A percentile compares a stretch with the other conserved stretches of the same genome.
phyloP scores from a whole-genome alignment of 2,888 invertebrate species.

The Tetragonisca angustula region DNA sequence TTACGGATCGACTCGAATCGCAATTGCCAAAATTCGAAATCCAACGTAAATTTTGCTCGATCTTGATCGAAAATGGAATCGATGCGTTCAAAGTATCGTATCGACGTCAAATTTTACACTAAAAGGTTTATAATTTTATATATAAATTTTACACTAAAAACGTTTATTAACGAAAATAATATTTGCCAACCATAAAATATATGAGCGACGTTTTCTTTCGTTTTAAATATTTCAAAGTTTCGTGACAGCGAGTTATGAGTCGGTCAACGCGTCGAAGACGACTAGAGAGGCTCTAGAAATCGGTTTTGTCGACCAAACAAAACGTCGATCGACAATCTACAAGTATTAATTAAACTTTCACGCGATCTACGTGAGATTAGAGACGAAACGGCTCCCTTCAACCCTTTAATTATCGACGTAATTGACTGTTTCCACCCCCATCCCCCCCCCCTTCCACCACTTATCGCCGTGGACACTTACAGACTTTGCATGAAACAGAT shows the following conservation, averaged over 20 bases:
- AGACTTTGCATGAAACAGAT: neutral
- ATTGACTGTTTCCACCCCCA: conserved; percentile 25
- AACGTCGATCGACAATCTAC: conserved; percentile 1
- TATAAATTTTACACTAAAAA: no score
- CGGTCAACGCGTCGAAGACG: neutral
- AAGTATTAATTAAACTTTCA: conserved; percentile 23
- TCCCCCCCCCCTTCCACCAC: no score
- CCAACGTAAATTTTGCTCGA: no score
- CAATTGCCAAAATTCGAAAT: no score
- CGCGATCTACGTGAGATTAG: conserved; percentile 41
- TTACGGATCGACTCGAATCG: no score
- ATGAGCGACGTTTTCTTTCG: neutral
- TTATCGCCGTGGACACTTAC: conserved; percentile 7
- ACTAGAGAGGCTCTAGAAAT: neutral
- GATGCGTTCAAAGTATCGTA: no score
- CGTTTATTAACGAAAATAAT: no score
- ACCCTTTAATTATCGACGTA: neutral
- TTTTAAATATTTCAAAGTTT: neutral
- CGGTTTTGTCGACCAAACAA: conserved; percentile 2
- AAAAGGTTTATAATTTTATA: no score
- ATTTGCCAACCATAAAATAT: neutral
- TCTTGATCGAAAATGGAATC: no score
- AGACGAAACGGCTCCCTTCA: neutral
- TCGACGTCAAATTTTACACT: no score
- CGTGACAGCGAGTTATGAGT: neutral